These are phyloP conservation scores for Magallana gigas DNA, from an alignment of 1,140 invertebrate species.

Conservation along the genomic window DNA sequence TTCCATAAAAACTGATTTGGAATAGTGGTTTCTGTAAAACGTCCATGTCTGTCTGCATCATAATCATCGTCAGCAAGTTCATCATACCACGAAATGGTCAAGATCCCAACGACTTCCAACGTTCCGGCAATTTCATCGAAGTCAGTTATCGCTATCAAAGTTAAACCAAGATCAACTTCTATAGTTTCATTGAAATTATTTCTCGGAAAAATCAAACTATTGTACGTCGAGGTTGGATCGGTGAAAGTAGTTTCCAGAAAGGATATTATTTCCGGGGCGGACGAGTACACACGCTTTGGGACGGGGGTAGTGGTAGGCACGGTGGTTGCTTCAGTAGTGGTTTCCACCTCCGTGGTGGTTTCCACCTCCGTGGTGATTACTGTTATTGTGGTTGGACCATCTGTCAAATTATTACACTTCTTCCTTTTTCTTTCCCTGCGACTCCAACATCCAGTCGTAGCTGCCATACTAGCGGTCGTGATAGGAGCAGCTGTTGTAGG, in stretches of 20 bases:
- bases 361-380: no score
- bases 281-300: background rate
- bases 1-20: conserved; percentile 47
- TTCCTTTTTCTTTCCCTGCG: no score
- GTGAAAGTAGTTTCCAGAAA: conserved; percentile 44
- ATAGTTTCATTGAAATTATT: background rate
- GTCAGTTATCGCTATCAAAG: conserved; percentile 40
- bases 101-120: conserved; percentile 50
- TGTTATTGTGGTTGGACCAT: no score
- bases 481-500: no score
- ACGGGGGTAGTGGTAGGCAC: background rate
- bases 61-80: conserved; percentile 40
- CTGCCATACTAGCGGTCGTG: no score
- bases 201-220: conserved; percentile 37
- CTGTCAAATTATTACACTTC: no score
- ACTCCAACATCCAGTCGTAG: no score
- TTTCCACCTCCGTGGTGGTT: no score
- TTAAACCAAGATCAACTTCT: conserved; percentile 42
- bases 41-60: conserved; percentile 34
- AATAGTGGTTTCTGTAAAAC: conserved; percentile 48
- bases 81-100: conserved; percentile 44
- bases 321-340: no score
- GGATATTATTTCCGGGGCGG: background rate
- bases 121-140: conserved; percentile 56
- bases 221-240: conserved; percentile 34